A percentile compares a stretch with the other conserved stretches of the same genome.
Conservation (phyloP, 2,113 vertebrate species). For the Melospiza georgiana region DNA sequence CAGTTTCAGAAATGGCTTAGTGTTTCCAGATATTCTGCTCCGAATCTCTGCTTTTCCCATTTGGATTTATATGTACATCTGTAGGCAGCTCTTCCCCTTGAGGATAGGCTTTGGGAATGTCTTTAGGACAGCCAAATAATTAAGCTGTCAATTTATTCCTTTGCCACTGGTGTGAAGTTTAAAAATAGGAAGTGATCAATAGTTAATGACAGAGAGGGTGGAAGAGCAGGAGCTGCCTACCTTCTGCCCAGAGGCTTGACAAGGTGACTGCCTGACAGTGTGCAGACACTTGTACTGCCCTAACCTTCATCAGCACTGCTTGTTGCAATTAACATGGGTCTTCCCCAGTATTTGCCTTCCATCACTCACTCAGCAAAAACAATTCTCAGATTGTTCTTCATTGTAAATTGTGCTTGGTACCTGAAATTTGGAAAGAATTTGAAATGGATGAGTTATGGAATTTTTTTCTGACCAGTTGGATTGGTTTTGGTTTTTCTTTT, state of each 20-base stretch:
- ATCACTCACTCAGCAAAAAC: not conserved
- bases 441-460: not conserved
- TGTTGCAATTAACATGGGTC: conserved; percentile 28
- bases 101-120: not conserved
- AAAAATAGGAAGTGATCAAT: conserved; percentile 47
- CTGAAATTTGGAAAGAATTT: not conserved
- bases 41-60: not conserved
- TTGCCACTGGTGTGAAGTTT: not conserved
- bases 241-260: conserved; percentile 4
- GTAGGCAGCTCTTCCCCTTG: not conserved
- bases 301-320: not conserved
- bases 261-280: not conserved
- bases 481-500: not conserved
- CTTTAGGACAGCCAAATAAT: conserved; percentile 2
- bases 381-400: not conserved
- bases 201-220: not conserved
- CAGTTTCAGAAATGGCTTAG: not conserved
- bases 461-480: not conserved
- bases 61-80: not conserved
- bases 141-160: conserved; percentile 30
- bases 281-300: not conserved
- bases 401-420: not conserved
- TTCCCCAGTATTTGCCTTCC: not conserved
- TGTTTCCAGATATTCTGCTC: not conserved
- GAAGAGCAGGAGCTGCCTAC: not conserved